Conservation (phyloP, 2,797 vertebrate genomes). For the Sebastes ruberrimus region DNA sequence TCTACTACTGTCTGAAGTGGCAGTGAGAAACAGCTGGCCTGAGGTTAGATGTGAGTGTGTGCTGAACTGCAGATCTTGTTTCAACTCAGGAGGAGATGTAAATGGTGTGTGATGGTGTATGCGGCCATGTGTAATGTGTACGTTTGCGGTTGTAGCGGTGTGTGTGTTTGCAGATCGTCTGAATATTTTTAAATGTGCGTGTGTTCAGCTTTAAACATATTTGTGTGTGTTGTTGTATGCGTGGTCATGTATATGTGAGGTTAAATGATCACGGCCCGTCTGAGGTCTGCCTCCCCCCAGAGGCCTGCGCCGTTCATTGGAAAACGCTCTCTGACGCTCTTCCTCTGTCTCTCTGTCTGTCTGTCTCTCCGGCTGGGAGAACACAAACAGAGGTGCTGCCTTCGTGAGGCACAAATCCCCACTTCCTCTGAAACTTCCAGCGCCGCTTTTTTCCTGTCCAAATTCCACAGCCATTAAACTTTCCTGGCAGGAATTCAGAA, state of each 20-base stretch:
- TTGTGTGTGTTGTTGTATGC: constrained; percentile 61
- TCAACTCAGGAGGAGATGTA: constrained; percentile 43
- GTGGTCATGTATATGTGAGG: constrained; percentile 60
- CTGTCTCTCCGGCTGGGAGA: constrained; percentile 76
- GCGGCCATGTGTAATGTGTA: constrained; percentile 6
- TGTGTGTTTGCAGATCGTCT: background rate
- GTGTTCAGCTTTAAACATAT: constrained; percentile 21
- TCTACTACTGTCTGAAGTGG: constrained; percentile 47
- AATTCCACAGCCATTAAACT: constrained; percentile 98
- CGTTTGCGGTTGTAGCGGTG: background rate
- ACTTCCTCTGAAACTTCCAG: constrained; percentile 94
- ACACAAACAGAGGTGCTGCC: constrained; percentile 89
- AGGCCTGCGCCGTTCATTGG: constrained; percentile 74
- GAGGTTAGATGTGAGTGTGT: constrained; percentile 38
- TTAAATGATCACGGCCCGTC: constrained; percentile 70
- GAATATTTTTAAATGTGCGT: background rate
- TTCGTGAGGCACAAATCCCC: constrained; percentile 87
- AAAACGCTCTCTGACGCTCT: constrained; percentile 83
- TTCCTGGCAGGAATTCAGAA: constrained; percentile 91
- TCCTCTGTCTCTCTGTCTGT: constrained; percentile 73
- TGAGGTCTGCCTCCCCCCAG: constrained; percentile 68
- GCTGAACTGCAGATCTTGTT: constrained; percentile 39
- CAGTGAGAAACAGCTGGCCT: constrained; percentile 74
- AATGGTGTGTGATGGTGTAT: constrained; percentile 50
- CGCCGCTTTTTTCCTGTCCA: constrained; percentile 89